Evolutionary conservation across 1,140 invertebrate species (phyloP), one percentile per base, ranked within the genome.

Genomic region (Dendrolimus punctatus): DNA sequence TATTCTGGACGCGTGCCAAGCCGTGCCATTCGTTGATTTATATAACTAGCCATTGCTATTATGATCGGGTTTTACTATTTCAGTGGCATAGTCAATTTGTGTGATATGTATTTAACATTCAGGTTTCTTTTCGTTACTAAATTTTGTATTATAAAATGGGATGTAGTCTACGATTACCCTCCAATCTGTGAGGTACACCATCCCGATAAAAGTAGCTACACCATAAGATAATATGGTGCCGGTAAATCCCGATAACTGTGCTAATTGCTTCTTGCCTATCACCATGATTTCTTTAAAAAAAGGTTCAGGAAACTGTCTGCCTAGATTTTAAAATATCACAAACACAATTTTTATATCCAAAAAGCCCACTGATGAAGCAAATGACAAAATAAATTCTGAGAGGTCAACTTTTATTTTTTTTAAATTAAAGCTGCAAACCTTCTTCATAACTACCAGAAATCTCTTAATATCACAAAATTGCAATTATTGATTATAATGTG

Each of bases 141-240:
- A 95, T 83, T 94, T 94, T 38, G 85, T 87, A 67, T 90, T 90
- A 71, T 94, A 95, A 71, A 89, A 93, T 8, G 94, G 94, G 37
- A 95, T 70, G 67, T 91, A 91, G 65, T 89, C 82, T 38, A 91
- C 79, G 36, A 95, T 69, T 2, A 89, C 56, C 77, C 91, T 92
- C 94, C 94, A 95, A 63, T 95, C 94, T 0, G 93, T 94, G 42
- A 93, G 84, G 69, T 93, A 95, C 8, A 91, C 62, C 5, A 91
- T 39, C 0, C 68, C 76, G n/a, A 91, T 55, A 23, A 80, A 73
- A 44, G 83, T 87, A 5, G 88, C 80, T 40, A 83, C 73, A 49
- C 92, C 91, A 73, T 90, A 95, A 0, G 73, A 66, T 6, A 77
- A 62, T 5, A 80, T 77, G 39, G 91, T 90, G 23, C 89, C 7